phyloP scores from a whole-genome alignment of 2,797 vertebrate species.

The Epinephelus malabaricus region DNA sequence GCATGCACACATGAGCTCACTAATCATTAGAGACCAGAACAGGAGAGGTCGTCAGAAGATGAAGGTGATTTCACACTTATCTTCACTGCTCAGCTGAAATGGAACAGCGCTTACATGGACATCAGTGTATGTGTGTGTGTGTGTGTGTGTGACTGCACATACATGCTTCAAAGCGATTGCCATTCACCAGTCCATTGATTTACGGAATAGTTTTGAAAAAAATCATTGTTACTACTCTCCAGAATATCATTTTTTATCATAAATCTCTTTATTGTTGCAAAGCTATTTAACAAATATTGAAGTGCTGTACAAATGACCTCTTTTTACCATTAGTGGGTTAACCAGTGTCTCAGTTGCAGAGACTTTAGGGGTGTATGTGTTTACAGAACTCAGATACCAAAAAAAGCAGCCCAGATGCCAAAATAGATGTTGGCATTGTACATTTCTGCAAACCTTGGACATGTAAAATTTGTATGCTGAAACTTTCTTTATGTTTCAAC shows the following conservation, averaged over 20 bases:
- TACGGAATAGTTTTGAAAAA: background rate
- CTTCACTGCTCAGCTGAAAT: slow-evolving; percentile 43
- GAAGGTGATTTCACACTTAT: slow-evolving; percentile 57
- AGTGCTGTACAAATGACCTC: too few relatives aligned
- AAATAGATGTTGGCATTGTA: background rate
- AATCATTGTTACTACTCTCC: background rate
- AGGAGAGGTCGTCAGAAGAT: slow-evolving; percentile 31
- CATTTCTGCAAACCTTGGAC: too few relatives aligned
- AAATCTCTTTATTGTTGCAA: background rate
- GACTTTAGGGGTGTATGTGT: background rate
- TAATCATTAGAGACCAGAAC: slow-evolving; percentile 42
- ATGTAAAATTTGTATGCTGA: too few relatives aligned
- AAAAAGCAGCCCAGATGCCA: background rate
- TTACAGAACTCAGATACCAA: background rate
- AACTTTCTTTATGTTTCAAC: too few relatives aligned
- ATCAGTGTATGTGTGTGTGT: slow-evolving; percentile 3
- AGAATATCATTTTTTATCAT: background rate
- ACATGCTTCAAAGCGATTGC: slow-evolving; percentile 9
- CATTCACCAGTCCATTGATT: slow-evolving; percentile 1
- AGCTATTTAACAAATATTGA: slow-evolving; percentile 2
- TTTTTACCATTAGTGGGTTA: too few relatives aligned
- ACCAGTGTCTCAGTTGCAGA: background rate
- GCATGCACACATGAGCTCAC: slow-evolving; percentile 49
- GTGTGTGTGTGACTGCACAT: background rate
- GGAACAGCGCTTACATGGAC: slow-evolving; percentile 16